These are phyloP conservation scores for Drosophila kikkawai DNA, from an alignment of 1,140 invertebrate species.

Conservation along the genomic window DNA sequence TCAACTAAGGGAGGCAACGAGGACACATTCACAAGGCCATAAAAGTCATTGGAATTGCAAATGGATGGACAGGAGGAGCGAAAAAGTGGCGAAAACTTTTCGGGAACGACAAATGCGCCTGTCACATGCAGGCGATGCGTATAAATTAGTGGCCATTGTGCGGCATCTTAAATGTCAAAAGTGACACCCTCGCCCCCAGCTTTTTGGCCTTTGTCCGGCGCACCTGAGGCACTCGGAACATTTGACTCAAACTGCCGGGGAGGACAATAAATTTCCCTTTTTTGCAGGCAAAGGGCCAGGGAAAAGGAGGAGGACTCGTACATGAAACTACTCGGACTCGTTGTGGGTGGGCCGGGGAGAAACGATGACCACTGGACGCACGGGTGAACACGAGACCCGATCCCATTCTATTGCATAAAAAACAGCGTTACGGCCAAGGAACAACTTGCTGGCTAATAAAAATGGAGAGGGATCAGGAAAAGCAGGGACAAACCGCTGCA, in stretches of 20 bases:
- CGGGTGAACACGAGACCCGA: slow-evolving; percentile 54
- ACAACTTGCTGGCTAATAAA: slow-evolving; percentile 71
- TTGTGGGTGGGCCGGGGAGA: slow-evolving; percentile 50
- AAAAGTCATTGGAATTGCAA: slow-evolving; percentile 81
- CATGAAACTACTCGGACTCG: slow-evolving; percentile 19
- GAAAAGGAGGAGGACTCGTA: slow-evolving; percentile 37
- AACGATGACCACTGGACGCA: slow-evolving; percentile 79
- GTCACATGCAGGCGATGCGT: slow-evolving; percentile 80
- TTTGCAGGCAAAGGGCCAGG: slow-evolving; percentile 34
- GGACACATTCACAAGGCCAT: slow-evolving; percentile 32
- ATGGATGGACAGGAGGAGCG: slow-evolving; percentile 49
- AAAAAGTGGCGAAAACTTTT: slow-evolving; percentile 45
- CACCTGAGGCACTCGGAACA: slow-evolving; percentile 70
- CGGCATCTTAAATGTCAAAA: slow-evolving; percentile 82
- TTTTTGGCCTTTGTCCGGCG: slow-evolving; percentile 44
- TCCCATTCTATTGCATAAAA: slow-evolving; percentile 54
- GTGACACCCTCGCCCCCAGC: slow-evolving; percentile 68
- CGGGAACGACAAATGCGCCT: slow-evolving; percentile 69
- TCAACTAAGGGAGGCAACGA: slow-evolving; percentile 1
- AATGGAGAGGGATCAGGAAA: slow-evolving; percentile 31
- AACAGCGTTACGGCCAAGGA: slow-evolving; percentile 70
- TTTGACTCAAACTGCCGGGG: slow-evolving; percentile 65
- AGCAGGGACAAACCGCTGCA: slow-evolving; percentile 33
- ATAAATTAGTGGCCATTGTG: slow-evolving; percentile 80
- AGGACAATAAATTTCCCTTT: slow-evolving; percentile 80